Evolutionary conservation across 2,113 vertebrate species (phyloP).

Genomic region (Eidolon helvum): DNA sequence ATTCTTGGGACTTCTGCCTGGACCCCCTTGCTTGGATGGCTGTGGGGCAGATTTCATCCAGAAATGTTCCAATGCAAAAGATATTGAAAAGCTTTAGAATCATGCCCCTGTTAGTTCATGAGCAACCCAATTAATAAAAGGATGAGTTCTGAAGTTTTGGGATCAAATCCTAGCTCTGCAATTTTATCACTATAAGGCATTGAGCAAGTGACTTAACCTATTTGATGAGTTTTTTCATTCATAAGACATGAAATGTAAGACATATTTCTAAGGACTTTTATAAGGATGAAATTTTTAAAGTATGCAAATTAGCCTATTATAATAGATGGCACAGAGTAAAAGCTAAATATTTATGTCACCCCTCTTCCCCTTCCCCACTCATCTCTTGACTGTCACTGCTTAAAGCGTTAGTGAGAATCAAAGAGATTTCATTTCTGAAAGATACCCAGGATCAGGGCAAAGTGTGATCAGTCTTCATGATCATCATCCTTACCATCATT

Average conservation of each 20-base stretch:
- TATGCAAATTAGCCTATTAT: not conserved
- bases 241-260: not conserved
- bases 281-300: not conserved
- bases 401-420: not conserved
- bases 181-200: not conserved
- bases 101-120: not conserved
- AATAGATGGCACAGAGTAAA: not conserved
- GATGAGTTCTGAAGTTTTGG: not conserved
- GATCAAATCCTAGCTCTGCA: not conserved
- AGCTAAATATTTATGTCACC: conserved; percentile 1
- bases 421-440: not conserved
- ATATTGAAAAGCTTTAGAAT: not conserved
- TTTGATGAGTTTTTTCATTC: not conserved
- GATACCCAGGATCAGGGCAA: not conserved
- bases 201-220: not conserved
- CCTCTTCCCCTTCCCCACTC: not conserved
- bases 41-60: not conserved
- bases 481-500: not conserved
- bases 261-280: not conserved
- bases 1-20: not conserved
- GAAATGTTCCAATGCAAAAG: not conserved
- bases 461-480: not conserved
- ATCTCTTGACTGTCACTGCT: not conserved
- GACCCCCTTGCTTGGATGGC: not conserved
- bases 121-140: not conserved